Evolutionary conservation across 53 echinoderm and acorn worm genomes (phyloP).

Genomic region (Arbacia lixula): DNA sequence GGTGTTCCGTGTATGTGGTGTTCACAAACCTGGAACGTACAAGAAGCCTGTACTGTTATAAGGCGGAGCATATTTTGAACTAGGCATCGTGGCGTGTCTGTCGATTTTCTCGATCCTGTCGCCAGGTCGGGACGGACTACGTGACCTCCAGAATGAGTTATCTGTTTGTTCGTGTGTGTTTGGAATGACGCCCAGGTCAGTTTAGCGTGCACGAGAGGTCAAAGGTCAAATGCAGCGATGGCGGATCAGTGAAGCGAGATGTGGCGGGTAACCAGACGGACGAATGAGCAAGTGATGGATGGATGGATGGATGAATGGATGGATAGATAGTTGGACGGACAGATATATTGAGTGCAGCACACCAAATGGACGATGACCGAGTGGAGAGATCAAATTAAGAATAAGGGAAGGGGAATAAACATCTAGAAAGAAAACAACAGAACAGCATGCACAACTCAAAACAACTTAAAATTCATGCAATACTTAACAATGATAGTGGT

Average conservation of each 20-base stretch:
- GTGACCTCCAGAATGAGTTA: conserved; percentile 41
- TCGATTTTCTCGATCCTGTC: too few relatives aligned
- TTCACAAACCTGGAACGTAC: conserved; percentile 30
- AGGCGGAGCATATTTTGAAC: conserved; percentile 29
- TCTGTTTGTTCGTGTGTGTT: conserved; percentile 6
- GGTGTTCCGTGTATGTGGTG: too few relatives aligned
- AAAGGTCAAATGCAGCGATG: conserved; percentile 1
- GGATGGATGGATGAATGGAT: too few relatives aligned
- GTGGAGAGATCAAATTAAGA: conserved; percentile 34
- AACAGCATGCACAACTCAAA: too few relatives aligned
- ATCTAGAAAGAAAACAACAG: neutral
- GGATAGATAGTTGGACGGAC: neutral
- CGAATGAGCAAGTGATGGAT: neutral
- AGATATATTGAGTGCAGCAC: conserved; percentile 22
- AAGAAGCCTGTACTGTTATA: conserved; percentile 10
- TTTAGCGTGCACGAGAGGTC: conserved; percentile 31
- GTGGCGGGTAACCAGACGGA: neutral
- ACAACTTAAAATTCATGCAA: too few relatives aligned
- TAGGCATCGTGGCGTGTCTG: conserved; percentile 8
- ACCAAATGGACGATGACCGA: conserved; percentile 39
- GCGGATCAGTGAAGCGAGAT: neutral
- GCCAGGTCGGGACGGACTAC: conserved; percentile 21
- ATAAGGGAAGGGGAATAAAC: conserved; percentile 31
- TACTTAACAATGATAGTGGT: too few relatives aligned
- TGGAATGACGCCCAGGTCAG: neutral